A percentile compares a stretch with the other conserved stretches of the same genome.
phyloP scores from a whole-genome alignment of 2,797 vertebrate genomes.

The Rhynchotus rufescens region DNA sequence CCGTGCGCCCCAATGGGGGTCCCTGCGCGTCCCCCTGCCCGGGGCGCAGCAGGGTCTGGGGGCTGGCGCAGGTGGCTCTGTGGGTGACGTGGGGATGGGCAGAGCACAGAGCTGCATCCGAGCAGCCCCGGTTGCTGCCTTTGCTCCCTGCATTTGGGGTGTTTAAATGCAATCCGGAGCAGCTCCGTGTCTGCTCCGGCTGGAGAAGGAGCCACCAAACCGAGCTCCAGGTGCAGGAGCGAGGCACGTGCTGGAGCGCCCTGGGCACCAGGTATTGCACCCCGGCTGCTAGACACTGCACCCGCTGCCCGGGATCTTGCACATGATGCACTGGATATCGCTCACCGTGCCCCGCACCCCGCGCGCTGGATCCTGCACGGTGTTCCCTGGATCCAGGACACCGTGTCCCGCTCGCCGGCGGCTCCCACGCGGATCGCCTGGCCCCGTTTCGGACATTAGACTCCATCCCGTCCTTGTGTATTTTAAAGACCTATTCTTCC shows the following conservation, averaged over 20 bases:
- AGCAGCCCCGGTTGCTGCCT: too few relatives aligned
- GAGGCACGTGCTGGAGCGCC: too few relatives aligned
- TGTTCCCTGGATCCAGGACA: fast-evolving
- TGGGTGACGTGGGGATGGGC: too few relatives aligned
- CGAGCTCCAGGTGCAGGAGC: too few relatives aligned
- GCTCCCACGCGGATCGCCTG: neutral
- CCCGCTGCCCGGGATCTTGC: neutral
- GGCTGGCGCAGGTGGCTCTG: too few relatives aligned
- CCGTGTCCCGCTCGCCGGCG: too few relatives aligned
- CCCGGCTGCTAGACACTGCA: fast-evolving
- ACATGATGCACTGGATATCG: fast-evolving
- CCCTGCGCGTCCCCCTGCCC: too few relatives aligned
- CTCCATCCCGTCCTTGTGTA: neutral
- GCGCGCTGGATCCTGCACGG: neutral
- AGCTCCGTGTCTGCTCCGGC: neutral
- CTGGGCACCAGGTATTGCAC: fast-evolving
- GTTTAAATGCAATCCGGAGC: neutral
- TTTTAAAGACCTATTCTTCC: slow-evolving; percentile 3
- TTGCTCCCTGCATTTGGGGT: fast-evolving
- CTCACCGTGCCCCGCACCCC: neutral
- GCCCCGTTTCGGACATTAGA: neutral
- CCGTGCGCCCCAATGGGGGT: too few relatives aligned
- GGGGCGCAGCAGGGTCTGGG: too few relatives aligned
- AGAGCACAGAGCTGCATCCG: too few relatives aligned
- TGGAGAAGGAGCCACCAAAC: too few relatives aligned